Evolutionary conservation across 2,888 invertebrate genomes (phyloP), one percentile per base, ranked within the genome.

Genomic region (Synanthedon vespiformis): DNA sequence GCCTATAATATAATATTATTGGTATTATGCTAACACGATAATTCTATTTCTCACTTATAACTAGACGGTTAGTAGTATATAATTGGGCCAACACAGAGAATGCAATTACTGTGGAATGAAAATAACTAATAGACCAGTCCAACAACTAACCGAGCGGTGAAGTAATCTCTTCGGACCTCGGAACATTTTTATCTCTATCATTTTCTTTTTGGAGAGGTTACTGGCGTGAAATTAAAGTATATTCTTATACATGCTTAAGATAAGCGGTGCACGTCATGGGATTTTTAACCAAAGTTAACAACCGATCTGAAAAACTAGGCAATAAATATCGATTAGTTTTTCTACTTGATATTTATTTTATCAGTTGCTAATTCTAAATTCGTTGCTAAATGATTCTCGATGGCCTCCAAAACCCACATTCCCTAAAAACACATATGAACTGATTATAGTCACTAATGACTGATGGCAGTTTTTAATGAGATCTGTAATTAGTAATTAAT

Each of bases 81-180:
- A 77, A 77, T 73, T 74, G 68, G 72, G 63, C 57, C 70, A 63
- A 58, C 54, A 57, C 64, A 58, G 58, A 44, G 62, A 60, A 59
- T 58, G 62, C 70, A 70, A 77, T 78, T 76, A 78, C 70, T 65
- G 51, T 55, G 76, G 76, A 73, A 77, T 77, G 70, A 65, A 61
- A 67, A 71, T 65, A 68, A 68, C 64, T 65, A 61, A 65, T 61
- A 61, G 27, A 51, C 61, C 60, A 57, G 64, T 53, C 48, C 40
- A 13, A 13, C 40, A 34, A 34, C 18, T 16, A 14, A 48, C 48
- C 48, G 48, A 13, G 44, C 14, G 14, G 48, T 48, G 48, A 12
- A 18, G 16, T 8, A 48, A 48, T 48, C 48, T 48, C 16, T 48
- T 48, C 22, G 22, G 22, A 48, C 48, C 48, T 48, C 48, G 48